Evolutionary conservation across 2,888 invertebrate genomes (phyloP).

Genomic region (Chrysolina oricalcia): DNA sequence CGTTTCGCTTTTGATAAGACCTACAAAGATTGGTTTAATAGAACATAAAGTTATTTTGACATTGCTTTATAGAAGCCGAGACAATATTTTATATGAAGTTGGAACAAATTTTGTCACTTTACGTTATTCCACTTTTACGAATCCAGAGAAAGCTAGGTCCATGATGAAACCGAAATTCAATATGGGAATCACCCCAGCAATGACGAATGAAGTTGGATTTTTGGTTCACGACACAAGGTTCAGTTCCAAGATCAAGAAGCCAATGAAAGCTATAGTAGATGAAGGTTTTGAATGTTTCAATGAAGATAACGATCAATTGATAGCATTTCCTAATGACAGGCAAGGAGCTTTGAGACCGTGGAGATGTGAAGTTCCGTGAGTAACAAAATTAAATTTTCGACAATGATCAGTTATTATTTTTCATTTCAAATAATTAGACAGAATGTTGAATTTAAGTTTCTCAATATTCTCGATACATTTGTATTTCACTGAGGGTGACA

Average conservation of each 20-base stretch:
- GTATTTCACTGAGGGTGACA: no score
- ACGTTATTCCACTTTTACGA: not conserved
- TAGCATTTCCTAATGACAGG: slow-evolving; percentile 70
- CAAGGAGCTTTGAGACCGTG: slow-evolving; percentile 64
- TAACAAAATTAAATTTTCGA: not conserved
- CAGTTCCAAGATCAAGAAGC: slow-evolving; percentile 59
- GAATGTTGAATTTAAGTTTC: no score
- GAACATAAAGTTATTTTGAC: slow-evolving; percentile 57
- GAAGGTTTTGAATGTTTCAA: slow-evolving; percentile 47
- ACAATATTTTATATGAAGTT: slow-evolving; percentile 41
- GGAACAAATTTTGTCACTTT: slow-evolving; percentile 38
- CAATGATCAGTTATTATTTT: no score
- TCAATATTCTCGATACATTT: no score
- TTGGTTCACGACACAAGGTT: slow-evolving; percentile 63
- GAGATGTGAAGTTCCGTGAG: slow-evolving; percentile 56
- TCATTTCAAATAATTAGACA: no score
- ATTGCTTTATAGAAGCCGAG: slow-evolving; percentile 55
- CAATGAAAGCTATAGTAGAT: slow-evolving; percentile 58
- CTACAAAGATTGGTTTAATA: slow-evolving; percentile 57
- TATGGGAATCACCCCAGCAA: slow-evolving; percentile 65
- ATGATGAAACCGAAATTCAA: slow-evolving; percentile 59
- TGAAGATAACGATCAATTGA: slow-evolving; percentile 55
- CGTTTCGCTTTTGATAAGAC: slow-evolving; percentile 54
- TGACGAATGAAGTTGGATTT: slow-evolving; percentile 67
- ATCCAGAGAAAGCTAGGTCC: not conserved